Evolutionary conservation across 2,797 vertebrate species (phyloP).

Genomic region (Sandelia bainsii): DNA sequence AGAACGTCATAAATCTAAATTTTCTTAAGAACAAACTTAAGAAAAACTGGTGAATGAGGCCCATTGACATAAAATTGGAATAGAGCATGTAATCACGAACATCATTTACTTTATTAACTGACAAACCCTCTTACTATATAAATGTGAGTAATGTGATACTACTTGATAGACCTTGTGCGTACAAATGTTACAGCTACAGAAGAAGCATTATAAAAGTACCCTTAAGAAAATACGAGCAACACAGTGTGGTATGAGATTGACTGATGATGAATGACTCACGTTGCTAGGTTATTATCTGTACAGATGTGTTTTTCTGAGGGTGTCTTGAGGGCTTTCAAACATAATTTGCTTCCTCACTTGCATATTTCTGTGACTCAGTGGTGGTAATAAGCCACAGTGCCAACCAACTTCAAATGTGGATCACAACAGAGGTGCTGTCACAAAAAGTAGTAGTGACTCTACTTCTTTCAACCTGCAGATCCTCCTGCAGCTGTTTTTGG

Average conservation of each 20-base stretch:
- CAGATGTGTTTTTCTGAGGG: slow-evolving; percentile 8
- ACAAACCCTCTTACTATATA: not conserved
- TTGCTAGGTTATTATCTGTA: slow-evolving; percentile 37
- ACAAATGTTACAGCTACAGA: not conserved
- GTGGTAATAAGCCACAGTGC: slow-evolving; percentile 23
- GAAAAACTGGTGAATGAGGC: not conserved
- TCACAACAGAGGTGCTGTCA: slow-evolving; percentile 2
- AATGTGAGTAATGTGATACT: not conserved
- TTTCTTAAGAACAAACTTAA: too few relatives aligned
- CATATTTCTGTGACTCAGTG: slow-evolving; percentile 42
- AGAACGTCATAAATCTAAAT: too few relatives aligned
- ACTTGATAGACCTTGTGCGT: slow-evolving; percentile 6
- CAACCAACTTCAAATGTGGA: slow-evolving; percentile 3
- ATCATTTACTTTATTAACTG: not conserved
- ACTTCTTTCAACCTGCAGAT: slow-evolving; percentile 20
- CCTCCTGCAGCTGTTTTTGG: slow-evolving; percentile 15
- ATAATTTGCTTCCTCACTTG: slow-evolving; percentile 39
- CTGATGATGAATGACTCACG: slow-evolving; percentile 24
- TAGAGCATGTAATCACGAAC: not conserved
- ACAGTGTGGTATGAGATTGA: not conserved
- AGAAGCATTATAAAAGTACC: slow-evolving; percentile 11
- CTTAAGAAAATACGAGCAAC: slow-evolving; percentile 5
- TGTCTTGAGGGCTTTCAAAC: slow-evolving; percentile 27
- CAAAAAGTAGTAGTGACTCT: slow-evolving; percentile 6
- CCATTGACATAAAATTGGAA: not conserved